phyloP scores from a whole-genome alignment of 2,888 invertebrate species.

The Lordiphosa andalusiaca region DNA sequence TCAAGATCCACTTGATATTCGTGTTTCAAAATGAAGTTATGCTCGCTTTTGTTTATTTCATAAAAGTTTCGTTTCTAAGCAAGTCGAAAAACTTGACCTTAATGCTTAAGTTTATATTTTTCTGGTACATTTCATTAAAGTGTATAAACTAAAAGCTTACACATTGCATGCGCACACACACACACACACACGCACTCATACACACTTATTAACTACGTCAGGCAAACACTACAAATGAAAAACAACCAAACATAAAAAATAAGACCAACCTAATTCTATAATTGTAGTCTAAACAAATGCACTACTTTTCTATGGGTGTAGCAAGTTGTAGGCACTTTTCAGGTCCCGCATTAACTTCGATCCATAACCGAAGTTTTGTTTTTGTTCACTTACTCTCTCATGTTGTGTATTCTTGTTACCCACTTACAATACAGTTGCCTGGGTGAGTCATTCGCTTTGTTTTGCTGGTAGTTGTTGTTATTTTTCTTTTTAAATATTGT shows the following conservation, averaged over 20 bases:
- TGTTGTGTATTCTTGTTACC: conserved; percentile 14
- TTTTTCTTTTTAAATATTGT: conserved; percentile 4
- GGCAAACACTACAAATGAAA: too few species aligned
- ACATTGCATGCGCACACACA: conserved; percentile 11
- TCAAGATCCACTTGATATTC: too few species aligned
- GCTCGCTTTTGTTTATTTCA: too few species aligned
- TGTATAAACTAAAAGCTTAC: too few species aligned
- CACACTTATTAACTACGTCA: not conserved
- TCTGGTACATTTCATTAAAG: too few species aligned
- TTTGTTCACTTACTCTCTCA: conserved; percentile 29
- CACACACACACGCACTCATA: conserved; percentile 8
- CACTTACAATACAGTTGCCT: conserved; percentile 32
- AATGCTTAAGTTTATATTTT: too few species aligned
- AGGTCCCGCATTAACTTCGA: conserved; percentile 17
- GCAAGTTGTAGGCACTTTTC: too few species aligned
- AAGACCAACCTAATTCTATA: not conserved
- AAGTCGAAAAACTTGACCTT: too few species aligned
- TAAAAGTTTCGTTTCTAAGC: too few species aligned
- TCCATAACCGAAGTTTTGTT: conserved; percentile 5
- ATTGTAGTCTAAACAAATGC: not conserved
- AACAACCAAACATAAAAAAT: too few species aligned
- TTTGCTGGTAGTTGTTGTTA: conserved; percentile 5
- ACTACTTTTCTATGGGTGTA: conserved; percentile 1
- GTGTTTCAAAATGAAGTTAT: too few species aligned
- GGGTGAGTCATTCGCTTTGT: conserved; percentile 22